A percentile compares a stretch with the other conserved stretches of the same genome.
Conservation (phyloP, 2,113 vertebrate genomes). For the Pygoscelis antarcticus region DNA sequence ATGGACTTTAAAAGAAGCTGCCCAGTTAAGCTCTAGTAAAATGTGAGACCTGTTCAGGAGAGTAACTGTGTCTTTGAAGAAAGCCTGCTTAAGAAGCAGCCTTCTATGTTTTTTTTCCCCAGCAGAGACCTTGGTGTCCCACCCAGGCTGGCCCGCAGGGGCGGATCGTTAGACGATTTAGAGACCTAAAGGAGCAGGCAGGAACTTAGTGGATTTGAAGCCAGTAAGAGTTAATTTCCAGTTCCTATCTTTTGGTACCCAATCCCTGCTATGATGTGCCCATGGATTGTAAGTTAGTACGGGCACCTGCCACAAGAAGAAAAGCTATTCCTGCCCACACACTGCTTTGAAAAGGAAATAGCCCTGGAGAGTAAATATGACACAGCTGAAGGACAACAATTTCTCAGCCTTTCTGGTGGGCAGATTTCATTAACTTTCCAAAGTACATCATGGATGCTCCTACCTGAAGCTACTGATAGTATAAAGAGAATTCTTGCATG, state of each 20-base stretch:
- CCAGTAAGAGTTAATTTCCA: not conserved
- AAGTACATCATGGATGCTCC: not conserved
- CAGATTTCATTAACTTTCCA: conserved; percentile 25
- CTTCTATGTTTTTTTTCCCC: not conserved
- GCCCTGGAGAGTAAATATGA: conserved; percentile 1
- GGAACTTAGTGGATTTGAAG: not conserved
- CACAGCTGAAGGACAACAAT: conserved; percentile 17
- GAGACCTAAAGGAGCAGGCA: not conserved
- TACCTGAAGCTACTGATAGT: not conserved
- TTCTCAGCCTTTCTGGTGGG: not conserved
- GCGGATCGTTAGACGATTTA: not conserved
- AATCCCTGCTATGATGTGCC: not conserved
- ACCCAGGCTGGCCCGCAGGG: not conserved
- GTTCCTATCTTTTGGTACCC: not conserved
- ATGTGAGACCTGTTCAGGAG: not conserved
- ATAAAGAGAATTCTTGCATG: not conserved
- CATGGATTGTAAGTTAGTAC: not conserved
- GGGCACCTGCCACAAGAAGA: not conserved
- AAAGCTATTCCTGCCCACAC: not conserved
- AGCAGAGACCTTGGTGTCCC: not conserved
- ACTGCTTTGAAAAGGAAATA: not conserved
- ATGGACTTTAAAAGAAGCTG: not conserved
- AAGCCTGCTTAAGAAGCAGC: not conserved
- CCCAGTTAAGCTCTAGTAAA: not conserved
- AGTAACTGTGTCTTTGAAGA: not conserved